Conservation (phyloP, 1,140 invertebrate genomes). For the Drosophila ambigua region DNA sequence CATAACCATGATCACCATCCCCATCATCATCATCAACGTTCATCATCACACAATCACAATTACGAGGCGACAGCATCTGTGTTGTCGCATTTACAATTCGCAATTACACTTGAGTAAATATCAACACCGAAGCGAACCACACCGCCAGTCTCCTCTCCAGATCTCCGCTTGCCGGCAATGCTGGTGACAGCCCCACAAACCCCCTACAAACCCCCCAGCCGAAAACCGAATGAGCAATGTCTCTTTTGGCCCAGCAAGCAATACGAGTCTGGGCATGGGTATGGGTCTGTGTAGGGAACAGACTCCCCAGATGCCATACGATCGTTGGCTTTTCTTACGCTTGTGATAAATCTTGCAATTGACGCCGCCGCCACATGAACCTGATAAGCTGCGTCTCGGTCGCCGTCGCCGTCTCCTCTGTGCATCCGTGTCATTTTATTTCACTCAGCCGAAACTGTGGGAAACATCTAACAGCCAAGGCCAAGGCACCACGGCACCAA, state of each 20-base stretch:
- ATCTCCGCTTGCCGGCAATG: not conserved
- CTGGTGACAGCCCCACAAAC: not conserved
- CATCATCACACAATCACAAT: conserved; percentile 61
- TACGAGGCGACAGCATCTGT: conserved; percentile 79
- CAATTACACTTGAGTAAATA: conserved; percentile 81
- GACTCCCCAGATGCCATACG: conserved; percentile 26
- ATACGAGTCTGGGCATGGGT: not conserved
- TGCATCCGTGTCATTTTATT: not conserved
- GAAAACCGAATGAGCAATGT: conserved; percentile 77
- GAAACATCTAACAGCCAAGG: conserved; percentile 45
- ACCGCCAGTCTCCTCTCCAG: conserved; percentile 33
- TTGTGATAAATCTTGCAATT: conserved; percentile 75
- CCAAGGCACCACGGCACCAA: conserved; percentile 12
- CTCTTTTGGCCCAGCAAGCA: conserved; percentile 41
- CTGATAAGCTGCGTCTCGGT: conserved; percentile 41
- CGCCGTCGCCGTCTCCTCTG: not conserved
- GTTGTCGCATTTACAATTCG: conserved; percentile 81
- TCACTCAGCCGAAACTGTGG: conserved; percentile 22
- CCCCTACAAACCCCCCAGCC: conserved; percentile 41
- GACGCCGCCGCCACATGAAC: conserved; percentile 27
- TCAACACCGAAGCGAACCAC: conserved; percentile 56
- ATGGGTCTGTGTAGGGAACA: not conserved
- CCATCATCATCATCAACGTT: conserved; percentile 30
- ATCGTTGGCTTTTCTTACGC: too few relatives aligned
- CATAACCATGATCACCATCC: too few relatives aligned